A percentile compares a stretch with the other conserved stretches of the same genome.
phyloP scores from a whole-genome alignment of 2,113 vertebrate genomes.

The Acanthisitta chloris region DNA sequence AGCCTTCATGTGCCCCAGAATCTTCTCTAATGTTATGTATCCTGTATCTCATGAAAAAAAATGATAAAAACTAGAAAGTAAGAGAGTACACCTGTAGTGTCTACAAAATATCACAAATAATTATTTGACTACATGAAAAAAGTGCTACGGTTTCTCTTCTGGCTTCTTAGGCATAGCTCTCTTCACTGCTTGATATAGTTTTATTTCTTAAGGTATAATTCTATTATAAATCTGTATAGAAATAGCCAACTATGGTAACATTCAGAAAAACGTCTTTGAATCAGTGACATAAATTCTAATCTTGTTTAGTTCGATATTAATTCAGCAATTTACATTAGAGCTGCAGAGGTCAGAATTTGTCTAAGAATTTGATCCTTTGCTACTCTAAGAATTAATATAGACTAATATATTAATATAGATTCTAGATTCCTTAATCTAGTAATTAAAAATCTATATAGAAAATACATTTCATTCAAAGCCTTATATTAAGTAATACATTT shows the following conservation, averaged over 20 bases:
- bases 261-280: neutral
- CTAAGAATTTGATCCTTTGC: neutral
- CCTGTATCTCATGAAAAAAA: neutral
- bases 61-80: neutral
- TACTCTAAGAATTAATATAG: neutral
- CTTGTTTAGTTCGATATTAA: neutral
- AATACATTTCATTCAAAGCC: neutral
- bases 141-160: neutral
- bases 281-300: neutral
- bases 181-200: neutral
- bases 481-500: neutral
- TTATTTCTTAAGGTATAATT: neutral
- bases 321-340: neutral
- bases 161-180: neutral
- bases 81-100: neutral
- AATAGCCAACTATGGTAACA: neutral
- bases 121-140: neutral
- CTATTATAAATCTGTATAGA: neutral
- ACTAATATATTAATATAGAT: neutral
- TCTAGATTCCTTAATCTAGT: neutral
- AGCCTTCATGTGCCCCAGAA: neutral
- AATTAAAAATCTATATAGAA: neutral
- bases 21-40: neutral
- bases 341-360: neutral
- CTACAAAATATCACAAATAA: neutral